These are phyloP conservation scores for Elmis aenea DNA, from an alignment of 2,888 invertebrate genomes.

Conservation along the genomic window DNA sequence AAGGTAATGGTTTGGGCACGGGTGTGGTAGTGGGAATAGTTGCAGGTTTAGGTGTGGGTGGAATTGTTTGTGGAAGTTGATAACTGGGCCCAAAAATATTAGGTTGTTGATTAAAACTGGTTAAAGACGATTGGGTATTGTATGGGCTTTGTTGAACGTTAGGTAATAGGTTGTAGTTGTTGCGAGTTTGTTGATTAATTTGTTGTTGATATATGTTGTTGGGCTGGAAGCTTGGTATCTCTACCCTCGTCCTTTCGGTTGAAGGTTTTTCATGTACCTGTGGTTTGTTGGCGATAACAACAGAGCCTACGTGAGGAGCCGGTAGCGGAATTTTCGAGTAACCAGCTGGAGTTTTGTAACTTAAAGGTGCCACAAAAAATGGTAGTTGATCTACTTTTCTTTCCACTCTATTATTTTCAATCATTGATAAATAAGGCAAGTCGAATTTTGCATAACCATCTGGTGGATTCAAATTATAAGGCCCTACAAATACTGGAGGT, in stretches of 20 bases:
- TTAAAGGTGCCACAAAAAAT: conserved; percentile 81
- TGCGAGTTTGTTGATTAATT: conserved; percentile 4
- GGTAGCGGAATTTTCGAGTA: conserved; percentile 83
- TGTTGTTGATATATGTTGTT: conserved; percentile 1
- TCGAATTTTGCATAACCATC: conserved; percentile 74
- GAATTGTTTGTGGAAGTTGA: neutral
- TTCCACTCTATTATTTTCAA: conserved; percentile 63
- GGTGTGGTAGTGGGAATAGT: neutral
- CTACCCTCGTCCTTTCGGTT: neutral
- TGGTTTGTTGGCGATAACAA: conserved; percentile 48
- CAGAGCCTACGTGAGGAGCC: conserved; percentile 81
- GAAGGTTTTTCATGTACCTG: no score
- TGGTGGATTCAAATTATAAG: conserved; percentile 66
- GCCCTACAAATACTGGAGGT: conserved; percentile 78
- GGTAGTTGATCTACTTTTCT: conserved; percentile 70
- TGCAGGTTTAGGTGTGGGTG: neutral
- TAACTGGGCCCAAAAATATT: neutral
- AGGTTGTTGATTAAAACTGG: neutral
- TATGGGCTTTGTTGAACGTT: conserved; percentile 1
- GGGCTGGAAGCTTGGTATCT: neutral
- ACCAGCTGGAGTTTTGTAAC: conserved; percentile 77
- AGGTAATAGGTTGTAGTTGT: no score
- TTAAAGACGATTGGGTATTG: neutral
- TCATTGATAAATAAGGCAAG: conserved; percentile 72
- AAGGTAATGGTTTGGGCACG: neutral